phyloP scores from a whole-genome alignment of 2,113 vertebrate species.

The Pholis gunnellus region DNA sequence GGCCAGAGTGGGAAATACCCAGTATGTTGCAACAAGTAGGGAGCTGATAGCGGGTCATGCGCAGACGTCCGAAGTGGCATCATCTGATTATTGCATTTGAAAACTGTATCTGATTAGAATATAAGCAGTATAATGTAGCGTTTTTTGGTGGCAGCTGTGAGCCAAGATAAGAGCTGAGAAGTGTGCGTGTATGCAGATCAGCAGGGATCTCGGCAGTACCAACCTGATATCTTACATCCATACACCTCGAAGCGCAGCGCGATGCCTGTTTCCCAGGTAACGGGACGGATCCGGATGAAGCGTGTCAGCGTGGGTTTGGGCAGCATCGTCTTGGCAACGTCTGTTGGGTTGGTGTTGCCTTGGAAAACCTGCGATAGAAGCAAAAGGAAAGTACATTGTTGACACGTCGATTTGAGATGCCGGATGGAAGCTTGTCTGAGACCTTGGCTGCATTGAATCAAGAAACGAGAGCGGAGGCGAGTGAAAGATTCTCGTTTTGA shows the following conservation, averaged over 20 bases:
- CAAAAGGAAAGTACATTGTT: slow-evolving; percentile 60
- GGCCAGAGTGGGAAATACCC: slow-evolving; percentile 15
- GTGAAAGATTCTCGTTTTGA: slow-evolving; percentile 20
- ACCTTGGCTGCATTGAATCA: slow-evolving; percentile 32
- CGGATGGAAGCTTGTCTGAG: slow-evolving; percentile 25
- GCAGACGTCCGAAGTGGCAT: background rate
- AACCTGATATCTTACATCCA: slow-evolving; percentile 98
- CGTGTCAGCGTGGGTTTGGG: slow-evolving; percentile 93
- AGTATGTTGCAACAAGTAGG: background rate
- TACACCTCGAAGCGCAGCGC: slow-evolving; percentile 97
- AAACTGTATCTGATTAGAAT: background rate
- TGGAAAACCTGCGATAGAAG: slow-evolving; percentile 88
- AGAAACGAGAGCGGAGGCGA: slow-evolving; percentile 19
- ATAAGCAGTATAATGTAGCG: background rate
- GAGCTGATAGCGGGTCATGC: background rate
- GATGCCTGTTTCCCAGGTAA: slow-evolving; percentile 94
- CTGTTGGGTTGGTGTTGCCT: slow-evolving; percentile 94
- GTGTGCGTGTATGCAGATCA: slow-evolving; percentile 26
- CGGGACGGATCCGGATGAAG: slow-evolving; percentile 91
- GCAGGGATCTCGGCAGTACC: slow-evolving; percentile 47
- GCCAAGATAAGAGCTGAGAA: background rate
- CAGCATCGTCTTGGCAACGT: slow-evolving; percentile 88
- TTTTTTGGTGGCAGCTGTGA: slow-evolving; percentile 1
- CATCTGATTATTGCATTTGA: slow-evolving; percentile 24
- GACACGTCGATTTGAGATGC: slow-evolving; percentile 34